Evolutionary conservation across 2,888 invertebrate species (phyloP).

Genomic region (Amaurobius ferox): DNA sequence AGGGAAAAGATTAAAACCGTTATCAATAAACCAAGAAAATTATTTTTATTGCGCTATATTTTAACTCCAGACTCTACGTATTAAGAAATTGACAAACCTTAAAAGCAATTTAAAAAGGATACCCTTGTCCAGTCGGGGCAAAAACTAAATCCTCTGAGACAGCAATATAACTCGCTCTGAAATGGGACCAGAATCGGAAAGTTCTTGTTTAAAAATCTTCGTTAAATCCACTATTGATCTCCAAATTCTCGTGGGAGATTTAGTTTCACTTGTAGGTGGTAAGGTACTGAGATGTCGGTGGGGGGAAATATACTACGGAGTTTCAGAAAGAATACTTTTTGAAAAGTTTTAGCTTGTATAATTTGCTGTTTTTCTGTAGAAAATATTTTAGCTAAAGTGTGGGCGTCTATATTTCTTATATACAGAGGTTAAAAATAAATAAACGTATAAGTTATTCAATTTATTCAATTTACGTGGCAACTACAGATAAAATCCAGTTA

Average conservation of each 20-base stretch:
- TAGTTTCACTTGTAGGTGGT: slow-evolving; percentile 16
- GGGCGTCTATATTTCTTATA: too few species aligned
- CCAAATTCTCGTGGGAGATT: slow-evolving; percentile 27
- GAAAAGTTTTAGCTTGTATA: slow-evolving; percentile 19
- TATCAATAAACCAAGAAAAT: neutral
- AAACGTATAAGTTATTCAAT: too few species aligned
- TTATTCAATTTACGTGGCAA: too few species aligned
- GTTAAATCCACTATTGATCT: slow-evolving; percentile 52
- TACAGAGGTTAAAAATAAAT: too few species aligned
- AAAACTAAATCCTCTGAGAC: slow-evolving; percentile 39
- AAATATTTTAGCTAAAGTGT: neutral
- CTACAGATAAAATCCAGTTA: too few species aligned
- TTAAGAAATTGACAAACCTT: slow-evolving; percentile 21
- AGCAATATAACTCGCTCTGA: slow-evolving; percentile 7
- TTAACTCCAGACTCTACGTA: neutral
- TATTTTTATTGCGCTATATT: neutral
- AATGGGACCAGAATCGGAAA: slow-evolving; percentile 30
- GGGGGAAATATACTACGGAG: neutral
- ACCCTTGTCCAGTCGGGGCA: slow-evolving; percentile 20
- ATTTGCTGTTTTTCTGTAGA: neutral
- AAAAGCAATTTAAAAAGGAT: slow-evolving; percentile 57
- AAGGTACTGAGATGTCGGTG: neutral
- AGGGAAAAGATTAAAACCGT: neutral
- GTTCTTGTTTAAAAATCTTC: slow-evolving; percentile 45
- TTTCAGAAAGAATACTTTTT: neutral